Evolutionary conservation across 1,140 invertebrate species (phyloP).

Genomic region (Lineus longissimus): DNA sequence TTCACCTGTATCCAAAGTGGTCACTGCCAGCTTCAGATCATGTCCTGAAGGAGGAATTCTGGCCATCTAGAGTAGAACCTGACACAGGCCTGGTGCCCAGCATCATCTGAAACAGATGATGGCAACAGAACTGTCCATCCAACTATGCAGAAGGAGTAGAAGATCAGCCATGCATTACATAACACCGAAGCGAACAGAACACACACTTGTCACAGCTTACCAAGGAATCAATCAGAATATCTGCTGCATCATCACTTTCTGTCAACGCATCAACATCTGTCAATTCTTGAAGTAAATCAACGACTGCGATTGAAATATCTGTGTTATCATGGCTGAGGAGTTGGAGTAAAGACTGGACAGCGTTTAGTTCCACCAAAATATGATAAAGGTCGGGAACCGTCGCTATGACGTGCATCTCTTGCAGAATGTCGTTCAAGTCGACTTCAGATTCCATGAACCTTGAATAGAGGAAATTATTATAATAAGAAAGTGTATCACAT

Average conservation of each 20-base stretch:
- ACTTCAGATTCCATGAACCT: slow-evolving; percentile 99
- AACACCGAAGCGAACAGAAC: no score
- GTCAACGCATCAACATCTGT: slow-evolving; percentile 94
- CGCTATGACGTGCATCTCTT: slow-evolving; percentile 88
- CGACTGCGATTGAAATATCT: slow-evolving; percentile 63
- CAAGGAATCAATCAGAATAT: slow-evolving; percentile 57
- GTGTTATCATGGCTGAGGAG: slow-evolving; percentile 95
- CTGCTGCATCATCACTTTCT: slow-evolving; percentile 64
- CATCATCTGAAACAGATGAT: no score
- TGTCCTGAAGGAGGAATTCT: no score
- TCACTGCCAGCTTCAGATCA: no score
- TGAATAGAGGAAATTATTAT: slow-evolving; percentile 13
- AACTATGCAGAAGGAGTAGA: no score
- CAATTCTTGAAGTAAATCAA: slow-evolving; percentile 74
- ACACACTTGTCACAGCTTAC: slow-evolving; percentile 30
- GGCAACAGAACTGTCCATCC: no score
- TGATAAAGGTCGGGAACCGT: slow-evolving; percentile 95
- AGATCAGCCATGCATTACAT: no score
- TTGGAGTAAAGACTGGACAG: slow-evolving; percentile 86
- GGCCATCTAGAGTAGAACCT: no score
- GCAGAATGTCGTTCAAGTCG: slow-evolving; percentile 85
- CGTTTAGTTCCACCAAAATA: slow-evolving; percentile 81
- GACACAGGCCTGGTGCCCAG: no score
- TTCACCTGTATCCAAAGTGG: no score
- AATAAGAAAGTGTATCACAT: background rate